Evolutionary conservation across 2,797 vertebrate genomes (phyloP), one percentile per base, ranked within the genome.

Genomic region (Mormyrus hasselquistii): DNA sequence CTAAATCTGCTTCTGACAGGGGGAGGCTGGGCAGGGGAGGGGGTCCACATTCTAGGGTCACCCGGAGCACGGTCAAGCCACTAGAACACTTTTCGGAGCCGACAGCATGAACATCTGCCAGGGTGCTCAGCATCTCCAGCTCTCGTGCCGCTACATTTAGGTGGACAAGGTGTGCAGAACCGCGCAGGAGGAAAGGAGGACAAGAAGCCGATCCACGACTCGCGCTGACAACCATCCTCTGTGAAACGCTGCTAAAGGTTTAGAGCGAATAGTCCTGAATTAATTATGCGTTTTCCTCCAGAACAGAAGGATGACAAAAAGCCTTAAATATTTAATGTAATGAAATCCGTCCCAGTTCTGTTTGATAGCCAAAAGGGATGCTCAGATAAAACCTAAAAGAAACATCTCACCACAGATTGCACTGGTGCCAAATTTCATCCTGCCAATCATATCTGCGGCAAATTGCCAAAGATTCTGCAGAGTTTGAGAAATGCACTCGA

Each of bases 1-100:
- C 93, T 94, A 95, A 94, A 93, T 93, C 88, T 90, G 91, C 90
- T 91, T 91, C 88, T 19, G 49, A 90, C 88, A 88, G 90, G 89
- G 79, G 22, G 53, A 2, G 57, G 88, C 89, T 34, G 89, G 90
- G 90, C 1, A 3, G 3, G 5, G 44, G 25, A n/a, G 29, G 69
- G 38, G 69, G 69, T 16, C 86, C 92, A 90, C 85, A 65, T 73
- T 88, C 90, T 19, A 93, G 93, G 93, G 93, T 92, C 92, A 88
- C 59, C 90, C 73, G 89, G 41, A 38, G 73, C 25, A 88, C 19
- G 47, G 90, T 38, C 86, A 38, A 7, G 14, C 69, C 69, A 19
- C 34, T 16, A 16, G 34, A 2, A 16, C 34, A 76, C 7, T 41
- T 76, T 4, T 41, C 34, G 14, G 14, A 76, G 34, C 14, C 6